These are phyloP conservation scores for Bufo gargarizans DNA, from an alignment of 2,113 vertebrate species.

Conservation along the genomic window DNA sequence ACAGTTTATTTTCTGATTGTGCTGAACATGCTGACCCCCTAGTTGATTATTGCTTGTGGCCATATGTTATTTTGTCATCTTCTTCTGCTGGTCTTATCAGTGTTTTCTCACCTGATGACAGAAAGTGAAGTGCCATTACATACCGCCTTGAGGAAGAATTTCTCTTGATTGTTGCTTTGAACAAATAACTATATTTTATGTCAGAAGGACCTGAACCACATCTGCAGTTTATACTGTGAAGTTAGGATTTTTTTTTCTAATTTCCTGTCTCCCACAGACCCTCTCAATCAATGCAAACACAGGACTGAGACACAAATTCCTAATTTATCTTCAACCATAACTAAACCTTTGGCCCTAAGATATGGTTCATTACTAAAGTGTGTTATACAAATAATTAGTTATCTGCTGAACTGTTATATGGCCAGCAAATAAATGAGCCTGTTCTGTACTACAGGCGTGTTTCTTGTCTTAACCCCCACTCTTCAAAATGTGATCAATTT, in stretches of 20 bases:
- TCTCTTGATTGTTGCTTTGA: neutral
- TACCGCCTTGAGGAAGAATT: neutral
- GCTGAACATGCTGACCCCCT: neutral
- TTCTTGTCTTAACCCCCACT: neutral
- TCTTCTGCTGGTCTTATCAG: neutral
- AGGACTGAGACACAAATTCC: constrained; percentile 6
- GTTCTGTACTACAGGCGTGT: neutral
- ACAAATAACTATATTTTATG: neutral
- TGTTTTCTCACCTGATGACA: neutral
- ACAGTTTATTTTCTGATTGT: neutral
- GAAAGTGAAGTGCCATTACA: neutral
- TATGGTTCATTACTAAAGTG: constrained; percentile 23
- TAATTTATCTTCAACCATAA: constrained; percentile 37
- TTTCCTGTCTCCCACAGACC: constrained; percentile 17
- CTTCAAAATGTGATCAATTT: constrained; percentile 9
- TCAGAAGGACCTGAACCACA: neutral
- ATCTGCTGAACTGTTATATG: constrained; percentile 21
- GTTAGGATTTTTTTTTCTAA: neutral
- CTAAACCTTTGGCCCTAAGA: constrained; percentile 39
- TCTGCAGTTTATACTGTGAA: neutral
- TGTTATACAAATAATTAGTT: constrained; percentile 24
- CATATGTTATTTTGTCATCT: neutral
- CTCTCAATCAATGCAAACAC: constrained; percentile 4
- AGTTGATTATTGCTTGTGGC: neutral
- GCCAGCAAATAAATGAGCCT: constrained; percentile 29